Evolutionary conservation across 2,888 invertebrate genomes (phyloP).

Genomic region (Drosophila tanythrix): DNA sequence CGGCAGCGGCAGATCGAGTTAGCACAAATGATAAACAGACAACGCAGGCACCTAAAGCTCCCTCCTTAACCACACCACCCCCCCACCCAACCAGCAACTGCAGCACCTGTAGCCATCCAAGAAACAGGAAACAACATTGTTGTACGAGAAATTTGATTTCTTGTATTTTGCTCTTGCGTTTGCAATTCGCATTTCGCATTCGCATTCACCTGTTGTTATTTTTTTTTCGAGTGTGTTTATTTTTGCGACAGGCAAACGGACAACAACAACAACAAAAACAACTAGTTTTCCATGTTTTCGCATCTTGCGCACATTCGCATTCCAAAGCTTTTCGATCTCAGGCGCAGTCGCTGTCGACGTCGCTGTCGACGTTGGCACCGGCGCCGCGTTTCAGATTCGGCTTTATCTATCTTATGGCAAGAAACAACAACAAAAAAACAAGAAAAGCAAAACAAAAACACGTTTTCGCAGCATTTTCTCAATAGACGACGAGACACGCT

Average conservation of each 20-base stretch:
- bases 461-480: slow-evolving; percentile 64
- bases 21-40: slow-evolving; percentile 53
- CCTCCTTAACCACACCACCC: background rate
- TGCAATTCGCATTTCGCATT: slow-evolving; percentile 40
- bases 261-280: slow-evolving; percentile 54
- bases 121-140: slow-evolving; percentile 73
- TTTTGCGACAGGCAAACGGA: slow-evolving; percentile 33
- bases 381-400: slow-evolving; percentile 57
- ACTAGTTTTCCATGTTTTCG: slow-evolving; percentile 74
- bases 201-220: slow-evolving; percentile 77
- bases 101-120: slow-evolving; percentile 6
- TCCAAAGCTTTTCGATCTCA: slow-evolving; percentile 36
- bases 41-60: background rate
- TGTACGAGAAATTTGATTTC: slow-evolving; percentile 67
- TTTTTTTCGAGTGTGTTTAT: slow-evolving; percentile 64
- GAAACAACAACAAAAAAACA: slow-evolving; percentile 15
- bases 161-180: slow-evolving; percentile 57
- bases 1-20: slow-evolving; percentile 26
- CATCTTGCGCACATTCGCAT: slow-evolving; percentile 55
- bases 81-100: background rate
- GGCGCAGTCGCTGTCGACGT: slow-evolving; percentile 19
- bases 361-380: slow-evolving; percentile 25
- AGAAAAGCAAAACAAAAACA: slow-evolving; percentile 64
- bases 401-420: slow-evolving; percentile 59
- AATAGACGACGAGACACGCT: slow-evolving; percentile 45